phyloP scores from a whole-genome alignment of 2,888 invertebrate genomes.

The Eupithecia pulchellata region DNA sequence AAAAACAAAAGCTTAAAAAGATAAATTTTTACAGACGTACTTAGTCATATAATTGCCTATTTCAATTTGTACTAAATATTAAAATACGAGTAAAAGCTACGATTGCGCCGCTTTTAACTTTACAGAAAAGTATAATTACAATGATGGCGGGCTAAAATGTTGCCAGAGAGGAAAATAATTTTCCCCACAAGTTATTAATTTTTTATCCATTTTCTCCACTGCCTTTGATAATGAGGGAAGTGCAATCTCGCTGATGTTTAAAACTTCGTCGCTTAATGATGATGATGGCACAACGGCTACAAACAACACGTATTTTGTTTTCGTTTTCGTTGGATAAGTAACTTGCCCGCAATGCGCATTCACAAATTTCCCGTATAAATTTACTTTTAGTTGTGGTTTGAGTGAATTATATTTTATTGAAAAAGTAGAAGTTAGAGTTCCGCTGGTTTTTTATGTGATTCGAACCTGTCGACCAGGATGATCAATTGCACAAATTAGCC shows the following conservation, averaged over 20 bases:
- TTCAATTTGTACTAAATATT: neutral
- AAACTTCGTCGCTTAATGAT: constrained; percentile 31
- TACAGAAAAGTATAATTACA: constrained; percentile 65
- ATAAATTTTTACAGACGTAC: too few species aligned
- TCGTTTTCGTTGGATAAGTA: constrained; percentile 11
- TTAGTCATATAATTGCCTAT: neutral
- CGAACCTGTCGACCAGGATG: neutral
- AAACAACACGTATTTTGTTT: constrained; percentile 14
- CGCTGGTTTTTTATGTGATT: neutral
- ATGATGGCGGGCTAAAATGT: constrained; percentile 67
- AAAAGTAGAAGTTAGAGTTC: neutral
- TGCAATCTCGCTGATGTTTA: constrained; percentile 28
- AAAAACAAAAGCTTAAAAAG: neutral
- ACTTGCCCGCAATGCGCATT: constrained; percentile 12
- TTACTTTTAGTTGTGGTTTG: neutral
- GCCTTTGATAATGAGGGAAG: constrained; percentile 37
- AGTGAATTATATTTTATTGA: neutral
- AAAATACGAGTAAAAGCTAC: too few species aligned
- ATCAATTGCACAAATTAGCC: neutral
- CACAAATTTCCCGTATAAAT: neutral
- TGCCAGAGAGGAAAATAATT: constrained; percentile 60
- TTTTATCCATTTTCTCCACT: constrained; percentile 50
- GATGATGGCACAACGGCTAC: constrained; percentile 6
- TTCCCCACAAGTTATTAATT: constrained; percentile 52
- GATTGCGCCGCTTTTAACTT: neutral